Evolutionary conservation across 2,888 invertebrate genomes (phyloP).

Genomic region (Drosophila neotestacea): DNA sequence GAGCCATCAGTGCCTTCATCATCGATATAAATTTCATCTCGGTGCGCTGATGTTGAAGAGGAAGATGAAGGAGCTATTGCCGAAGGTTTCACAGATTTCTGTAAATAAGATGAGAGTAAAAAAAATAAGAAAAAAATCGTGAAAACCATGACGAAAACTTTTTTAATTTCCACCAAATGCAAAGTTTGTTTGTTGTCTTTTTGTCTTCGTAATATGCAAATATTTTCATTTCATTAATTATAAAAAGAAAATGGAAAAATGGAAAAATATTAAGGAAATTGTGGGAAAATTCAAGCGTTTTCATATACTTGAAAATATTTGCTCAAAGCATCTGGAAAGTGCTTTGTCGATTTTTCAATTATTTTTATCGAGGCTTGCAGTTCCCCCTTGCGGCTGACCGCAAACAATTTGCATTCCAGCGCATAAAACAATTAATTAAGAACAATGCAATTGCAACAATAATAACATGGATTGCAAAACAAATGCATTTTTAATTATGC

Average conservation of each 20-base stretch:
- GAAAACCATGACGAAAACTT: constrained; percentile 53
- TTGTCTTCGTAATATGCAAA: constrained; percentile 48
- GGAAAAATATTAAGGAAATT: neutral
- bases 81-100: constrained; percentile 83
- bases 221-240: constrained; percentile 72
- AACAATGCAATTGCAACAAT: constrained; percentile 40
- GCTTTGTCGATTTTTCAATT: neutral
- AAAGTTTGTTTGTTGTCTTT: constrained; percentile 42
- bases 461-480: constrained; percentile 29
- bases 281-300: constrained; percentile 1
- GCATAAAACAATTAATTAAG: constrained; percentile 42
- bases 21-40: constrained; percentile 90
- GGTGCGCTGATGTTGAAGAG: constrained; percentile 74
- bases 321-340: neutral
- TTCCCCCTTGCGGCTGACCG: constrained; percentile 17
- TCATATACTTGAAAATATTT: neutral
- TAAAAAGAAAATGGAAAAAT: constrained; percentile 14
- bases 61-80: constrained; percentile 69
- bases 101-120: constrained; percentile 53
- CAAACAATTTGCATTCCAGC: constrained; percentile 38
- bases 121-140: constrained; percentile 3
- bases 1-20: constrained; percentile 91
- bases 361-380: constrained; percentile 3
- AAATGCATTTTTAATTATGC: constrained; percentile 78
- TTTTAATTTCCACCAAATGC: constrained; percentile 65